Evolutionary conservation across 2,113 vertebrate species (phyloP).

Genomic region (Tamias sibiricus): DNA sequence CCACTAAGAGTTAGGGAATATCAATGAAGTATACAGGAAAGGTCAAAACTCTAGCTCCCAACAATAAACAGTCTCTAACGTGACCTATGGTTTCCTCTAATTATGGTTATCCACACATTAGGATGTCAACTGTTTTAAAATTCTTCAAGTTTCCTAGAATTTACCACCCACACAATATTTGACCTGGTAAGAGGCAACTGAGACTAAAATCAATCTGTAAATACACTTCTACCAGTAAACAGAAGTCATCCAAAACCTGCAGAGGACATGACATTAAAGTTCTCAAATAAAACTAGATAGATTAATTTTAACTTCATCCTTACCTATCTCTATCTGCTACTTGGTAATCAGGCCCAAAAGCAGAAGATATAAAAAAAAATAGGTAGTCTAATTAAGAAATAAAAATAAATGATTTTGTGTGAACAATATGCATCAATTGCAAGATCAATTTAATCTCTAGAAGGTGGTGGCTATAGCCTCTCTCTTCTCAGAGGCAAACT

Average conservation of each 20-base stretch:
- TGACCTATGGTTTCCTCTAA: slow-evolving; percentile 56
- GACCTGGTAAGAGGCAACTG: slow-evolving; percentile 33
- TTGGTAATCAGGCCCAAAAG: not conserved
- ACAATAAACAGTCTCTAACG: slow-evolving; percentile 44
- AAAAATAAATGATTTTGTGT: not conserved
- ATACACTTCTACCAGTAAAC: not conserved
- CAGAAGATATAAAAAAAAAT: not conserved
- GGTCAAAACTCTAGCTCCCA: slow-evolving; percentile 27
- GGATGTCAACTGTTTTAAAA: slow-evolving; percentile 48
- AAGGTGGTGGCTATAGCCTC: not conserved
- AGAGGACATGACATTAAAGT: not conserved
- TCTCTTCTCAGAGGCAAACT: not conserved
- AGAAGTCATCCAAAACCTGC: not conserved
- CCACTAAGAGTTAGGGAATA: not conserved
- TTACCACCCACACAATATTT: slow-evolving; percentile 63
- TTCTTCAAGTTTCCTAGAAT: slow-evolving; percentile 63
- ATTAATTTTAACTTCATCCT: not conserved
- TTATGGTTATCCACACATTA: slow-evolving; percentile 63
- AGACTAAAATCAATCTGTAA: slow-evolving; percentile 58
- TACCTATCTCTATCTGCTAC: not conserved
- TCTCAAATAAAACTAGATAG: not conserved
- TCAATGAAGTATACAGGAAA: slow-evolving; percentile 36
- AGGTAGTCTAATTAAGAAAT: not conserved
- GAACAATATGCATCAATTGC: not conserved
- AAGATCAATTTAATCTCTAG: not conserved